Evolutionary conservation across 2,797 vertebrate species (phyloP), one percentile per base, ranked within the genome.

Genomic region (Myripristis jacobus): DNA sequence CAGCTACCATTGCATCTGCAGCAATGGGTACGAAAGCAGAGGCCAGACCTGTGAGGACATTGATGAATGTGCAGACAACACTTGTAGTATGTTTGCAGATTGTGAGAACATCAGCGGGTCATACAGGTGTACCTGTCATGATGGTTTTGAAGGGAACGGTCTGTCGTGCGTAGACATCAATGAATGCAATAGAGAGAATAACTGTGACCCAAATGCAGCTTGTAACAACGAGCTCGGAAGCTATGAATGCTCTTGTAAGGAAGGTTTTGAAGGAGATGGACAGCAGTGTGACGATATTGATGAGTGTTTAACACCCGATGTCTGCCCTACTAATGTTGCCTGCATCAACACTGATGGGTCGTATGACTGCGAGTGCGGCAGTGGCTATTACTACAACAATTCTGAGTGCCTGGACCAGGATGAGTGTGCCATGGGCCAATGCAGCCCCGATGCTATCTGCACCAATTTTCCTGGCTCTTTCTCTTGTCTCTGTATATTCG

Each of bases 71-170:
- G 75, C 83, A 1, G 77, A 2, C 34, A 91, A 80, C 58, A 79
- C 77, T 36, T 96, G 95, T 70, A 95, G 94, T 59, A 56, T 41
- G 1, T 95, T 84, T n/a, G 90, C 95, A 29, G 61, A 66, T 4
- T 96, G 95, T 61, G 24, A 62, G 3, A 96, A 96, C 82, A 88
- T 64, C 1, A 71, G 84, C 2, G 95, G 95, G 1, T 93, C 94
- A 0, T 95, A 87, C 77, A 66, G 2, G 4, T 96, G 95, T 52
- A 89, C 79, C 10, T 96, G 95, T 79, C 80, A 75, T 0, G 75
- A 73, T 0, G 95, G 95, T 8, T 95, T 94, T 63, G 62, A 54
- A 0, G 95, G 95, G n/a, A 94, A 95, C 34, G 95, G 95, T 18
- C 19, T 92, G 64, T 90, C 68, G 0, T 96, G 95, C 4, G 84